phyloP scores from a whole-genome alignment of 2,888 invertebrate genomes.

The Drosophila silvestris region DNA sequence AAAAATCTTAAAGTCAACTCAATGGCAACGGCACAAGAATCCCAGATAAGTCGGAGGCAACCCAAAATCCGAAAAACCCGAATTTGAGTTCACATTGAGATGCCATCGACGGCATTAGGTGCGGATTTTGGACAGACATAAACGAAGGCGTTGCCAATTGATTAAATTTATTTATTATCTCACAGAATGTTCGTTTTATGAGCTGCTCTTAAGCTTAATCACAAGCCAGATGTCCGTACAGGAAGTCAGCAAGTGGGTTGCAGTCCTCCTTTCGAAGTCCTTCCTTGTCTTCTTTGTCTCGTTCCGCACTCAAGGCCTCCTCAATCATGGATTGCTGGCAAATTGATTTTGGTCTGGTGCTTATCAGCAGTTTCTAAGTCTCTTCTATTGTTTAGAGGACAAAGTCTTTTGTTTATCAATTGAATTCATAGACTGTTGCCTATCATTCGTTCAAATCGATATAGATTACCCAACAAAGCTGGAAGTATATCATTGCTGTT shows the following conservation, averaged over 20 bases:
- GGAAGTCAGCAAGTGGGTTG: conserved; percentile 12
- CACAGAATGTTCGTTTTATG: conserved; percentile 46
- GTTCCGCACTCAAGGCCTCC: background rate
- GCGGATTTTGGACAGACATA: conserved; percentile 20
- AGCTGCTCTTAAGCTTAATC: conserved; percentile 45
- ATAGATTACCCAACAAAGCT: conserved; percentile 33
- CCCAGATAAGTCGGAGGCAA: conserved; percentile 28
- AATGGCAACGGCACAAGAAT: conserved; percentile 34
- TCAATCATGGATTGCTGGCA: conserved; percentile 20
- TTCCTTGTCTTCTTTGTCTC: conserved; percentile 13
- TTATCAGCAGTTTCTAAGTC: conserved; percentile 32
- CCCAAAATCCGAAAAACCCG: background rate
- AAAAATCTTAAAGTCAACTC: conserved; percentile 40
- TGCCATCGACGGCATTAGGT: conserved; percentile 25
- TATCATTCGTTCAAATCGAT: conserved; percentile 38
- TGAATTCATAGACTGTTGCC: conserved; percentile 35
- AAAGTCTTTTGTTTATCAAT: conserved; percentile 47
- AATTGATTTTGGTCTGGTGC: conserved; percentile 36
- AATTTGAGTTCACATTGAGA: conserved; percentile 46
- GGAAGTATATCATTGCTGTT: conserved; percentile 1
- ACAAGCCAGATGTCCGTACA: conserved; percentile 18
- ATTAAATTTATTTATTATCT: conserved; percentile 77
- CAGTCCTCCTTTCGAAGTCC: conserved; percentile 5
- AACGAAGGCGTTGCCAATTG: conserved; percentile 63
- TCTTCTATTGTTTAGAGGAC: conserved; percentile 3